Percentiles rank a stretch among this genome's conserved stretches.
Conservation (phyloP, 2,113 vertebrate species). For the Pao palembangensis region DNA sequence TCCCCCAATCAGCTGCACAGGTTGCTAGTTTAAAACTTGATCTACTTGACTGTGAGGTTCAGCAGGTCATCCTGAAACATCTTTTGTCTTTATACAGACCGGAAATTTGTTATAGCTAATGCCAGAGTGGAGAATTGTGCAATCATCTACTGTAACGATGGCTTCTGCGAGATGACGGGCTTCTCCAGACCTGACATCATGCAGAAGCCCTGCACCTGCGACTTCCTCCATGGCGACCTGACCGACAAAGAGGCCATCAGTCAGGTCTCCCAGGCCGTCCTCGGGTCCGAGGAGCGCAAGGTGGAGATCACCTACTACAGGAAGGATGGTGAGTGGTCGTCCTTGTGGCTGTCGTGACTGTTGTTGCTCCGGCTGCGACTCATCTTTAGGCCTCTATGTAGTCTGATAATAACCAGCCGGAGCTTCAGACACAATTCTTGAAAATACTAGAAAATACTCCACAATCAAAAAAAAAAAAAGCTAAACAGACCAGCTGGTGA, state of each 20-base stretch:
- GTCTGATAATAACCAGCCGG: no score
- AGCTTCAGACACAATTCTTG: no score
- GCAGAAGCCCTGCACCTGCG: conserved; percentile 96
- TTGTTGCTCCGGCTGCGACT: no score
- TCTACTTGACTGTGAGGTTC: not conserved
- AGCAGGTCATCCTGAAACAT: no score
- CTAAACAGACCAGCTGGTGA: no score
- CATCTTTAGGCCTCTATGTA: no score
- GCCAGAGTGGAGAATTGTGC: conserved; percentile 97
- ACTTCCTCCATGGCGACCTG: conserved; percentile 93
- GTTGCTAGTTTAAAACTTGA: not conserved
- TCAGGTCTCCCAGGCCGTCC: conserved; percentile 89
- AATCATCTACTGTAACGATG: conserved; percentile 99
- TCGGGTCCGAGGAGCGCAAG: conserved; percentile 94
- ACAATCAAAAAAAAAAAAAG: no score
- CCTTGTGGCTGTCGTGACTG: conserved; percentile 5
- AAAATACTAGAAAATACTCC: no score
- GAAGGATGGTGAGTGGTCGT: conserved; percentile 88
- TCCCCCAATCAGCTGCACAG: not conserved
- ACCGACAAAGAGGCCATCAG: conserved; percentile 88
- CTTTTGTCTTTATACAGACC: conserved; percentile 79
- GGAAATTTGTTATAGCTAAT: conserved; percentile 99
- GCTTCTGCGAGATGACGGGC: conserved; percentile 98
- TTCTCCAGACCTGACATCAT: conserved; percentile 98
- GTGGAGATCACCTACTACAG: conserved; percentile 96